Conservation (phyloP, 2,888 invertebrate genomes). For the Eurytoma adleriae region DNA sequence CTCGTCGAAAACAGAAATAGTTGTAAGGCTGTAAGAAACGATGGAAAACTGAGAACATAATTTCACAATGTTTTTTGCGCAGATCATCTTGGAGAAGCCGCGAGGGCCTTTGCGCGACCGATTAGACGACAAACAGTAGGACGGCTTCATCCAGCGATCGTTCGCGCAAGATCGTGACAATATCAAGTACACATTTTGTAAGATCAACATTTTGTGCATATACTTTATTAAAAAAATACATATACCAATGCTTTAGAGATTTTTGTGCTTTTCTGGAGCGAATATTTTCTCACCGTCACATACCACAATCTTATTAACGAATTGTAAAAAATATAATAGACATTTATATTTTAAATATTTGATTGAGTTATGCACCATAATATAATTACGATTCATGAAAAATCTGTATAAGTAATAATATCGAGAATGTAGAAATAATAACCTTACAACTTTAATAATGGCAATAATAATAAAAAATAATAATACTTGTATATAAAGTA, state of each 20-base stretch:
- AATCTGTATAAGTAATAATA: constrained; percentile 26
- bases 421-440: constrained; percentile 15
- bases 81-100: constrained; percentile 61
- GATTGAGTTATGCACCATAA: constrained; percentile 6
- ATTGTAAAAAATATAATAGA: constrained; percentile 44
- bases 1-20: constrained; percentile 57
- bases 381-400: constrained; percentile 27
- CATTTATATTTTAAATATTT: constrained; percentile 41
- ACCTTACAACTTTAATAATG: constrained; percentile 26
- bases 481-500: constrained; percentile 48
- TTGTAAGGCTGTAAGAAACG: constrained; percentile 53
- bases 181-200: not conserved
- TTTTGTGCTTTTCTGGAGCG: constrained; percentile 22
- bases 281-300: constrained; percentile 20
- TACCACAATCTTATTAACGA: constrained; percentile 20
- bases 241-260: constrained; percentile 22
- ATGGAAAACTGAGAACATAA: constrained; percentile 23
- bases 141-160: constrained; percentile 64
- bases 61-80: constrained; percentile 27
- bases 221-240: constrained; percentile 55
- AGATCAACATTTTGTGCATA: constrained; percentile 13
- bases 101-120: constrained; percentile 59
- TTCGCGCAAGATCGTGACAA: constrained; percentile 57
- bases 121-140: constrained; percentile 60
- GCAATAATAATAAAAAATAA: constrained; percentile 42